Base-by-base conservation (phyloP, 2,888 invertebrate genomes). In the Spodoptera littoralis region DNA sequence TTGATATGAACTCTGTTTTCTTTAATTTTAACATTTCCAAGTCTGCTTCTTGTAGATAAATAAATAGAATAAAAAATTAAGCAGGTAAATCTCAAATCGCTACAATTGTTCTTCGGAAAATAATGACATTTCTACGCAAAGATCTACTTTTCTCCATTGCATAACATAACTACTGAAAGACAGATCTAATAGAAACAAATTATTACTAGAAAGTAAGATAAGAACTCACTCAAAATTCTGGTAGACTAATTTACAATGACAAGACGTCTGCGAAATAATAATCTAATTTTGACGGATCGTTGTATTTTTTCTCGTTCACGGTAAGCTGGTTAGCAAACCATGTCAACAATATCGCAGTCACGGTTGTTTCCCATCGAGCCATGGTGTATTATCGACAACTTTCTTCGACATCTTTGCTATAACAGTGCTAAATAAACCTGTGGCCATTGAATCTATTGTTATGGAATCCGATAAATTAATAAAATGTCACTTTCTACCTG, bases 391-490 rank as follows among this genome's bases (percentile, higher is more conserved):
- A 68, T 60, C 45, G 61, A 22, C 53, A 55, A 66, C 78, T 80
- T 79, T 79, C 80, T 77, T 69, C 63, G 63, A 60, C 77, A 76
- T 57, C 54, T 36, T 64, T 72, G 57, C 66, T 18, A 27, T 18
- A 50, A 50, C 45, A 24, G 49, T 42, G 41, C 45, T 43, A 46
- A 58, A 52, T 57, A 44, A 48, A 36, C 36, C 36, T 8, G 36
- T 8, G 36, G 36, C 36, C 9, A 36, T 45, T 48, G 22, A n/a
- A 45, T 11, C 18, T 18, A 46, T 76, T 76, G 58, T 73, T 61
- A 60, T 46, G 46, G 54, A 41, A 63, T 72, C 50, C 30, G 47
- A 64, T 72, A 68, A 68, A 61, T 62, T 64, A 61, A 65, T 58
- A 52, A 9, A 36, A 50, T 50, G 13, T 49, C 62, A 57, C 76